Evolutionary conservation across 2,113 vertebrate genomes (phyloP).

Genomic region (Hippolais icterina): DNA sequence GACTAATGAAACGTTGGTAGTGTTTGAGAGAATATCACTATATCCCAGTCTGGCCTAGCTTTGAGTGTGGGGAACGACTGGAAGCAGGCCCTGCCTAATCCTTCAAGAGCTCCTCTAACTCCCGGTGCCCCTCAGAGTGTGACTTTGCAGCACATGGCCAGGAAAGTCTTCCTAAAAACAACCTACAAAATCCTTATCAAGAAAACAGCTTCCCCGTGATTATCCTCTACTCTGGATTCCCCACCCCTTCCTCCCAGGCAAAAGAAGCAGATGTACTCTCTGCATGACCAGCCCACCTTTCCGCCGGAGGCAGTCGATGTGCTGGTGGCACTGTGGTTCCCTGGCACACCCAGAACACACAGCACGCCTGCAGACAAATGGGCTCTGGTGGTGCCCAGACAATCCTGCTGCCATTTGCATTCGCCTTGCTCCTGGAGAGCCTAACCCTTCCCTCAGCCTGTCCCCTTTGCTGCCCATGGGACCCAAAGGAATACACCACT

Average conservation of each 20-base stretch:
- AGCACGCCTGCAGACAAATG: fast-evolving
- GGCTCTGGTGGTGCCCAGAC: not conserved
- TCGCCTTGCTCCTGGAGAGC: not conserved
- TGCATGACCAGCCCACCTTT: not conserved
- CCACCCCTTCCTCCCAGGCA: not conserved
- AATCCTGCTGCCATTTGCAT: not conserved
- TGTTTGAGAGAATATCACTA: not conserved
- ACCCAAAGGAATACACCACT: fast-evolving
- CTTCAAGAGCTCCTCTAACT: not conserved
- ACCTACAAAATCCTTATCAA: not conserved
- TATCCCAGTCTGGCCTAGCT: not conserved
- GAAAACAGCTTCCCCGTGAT: not conserved
- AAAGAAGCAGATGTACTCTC: not conserved
- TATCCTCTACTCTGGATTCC: not conserved
- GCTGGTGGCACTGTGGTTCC: fast-evolving
- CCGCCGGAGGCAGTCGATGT: fast-evolving
- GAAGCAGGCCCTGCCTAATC: not conserved
- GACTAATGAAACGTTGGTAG: not conserved
- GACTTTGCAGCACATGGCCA: not conserved
- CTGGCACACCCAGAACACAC: fast-evolving
- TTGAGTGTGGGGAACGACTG: fast-evolving
- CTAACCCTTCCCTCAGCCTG: not conserved
- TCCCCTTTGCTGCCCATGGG: not conserved
- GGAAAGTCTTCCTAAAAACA: not conserved
- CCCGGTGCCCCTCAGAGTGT: not conserved